phyloP scores from a whole-genome alignment of 2,113 vertebrate species.

The Gymnorhina tibicen region DNA sequence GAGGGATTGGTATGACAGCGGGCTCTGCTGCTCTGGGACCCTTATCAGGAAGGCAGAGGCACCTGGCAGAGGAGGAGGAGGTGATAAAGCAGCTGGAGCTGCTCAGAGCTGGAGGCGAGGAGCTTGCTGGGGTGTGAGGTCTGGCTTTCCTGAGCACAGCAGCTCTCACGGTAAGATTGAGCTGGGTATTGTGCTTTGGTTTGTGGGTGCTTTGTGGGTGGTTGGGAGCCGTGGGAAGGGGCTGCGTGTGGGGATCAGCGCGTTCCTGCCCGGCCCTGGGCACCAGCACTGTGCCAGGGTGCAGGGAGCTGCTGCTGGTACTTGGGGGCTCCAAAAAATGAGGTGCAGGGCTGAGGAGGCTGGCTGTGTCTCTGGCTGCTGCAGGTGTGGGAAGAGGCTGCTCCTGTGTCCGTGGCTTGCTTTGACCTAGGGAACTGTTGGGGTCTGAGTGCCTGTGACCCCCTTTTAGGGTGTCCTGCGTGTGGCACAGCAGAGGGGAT shows the following conservation, averaged over 20 bases:
- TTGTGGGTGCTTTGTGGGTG: accelerated
- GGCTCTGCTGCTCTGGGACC: neutral
- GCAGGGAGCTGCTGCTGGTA: neutral
- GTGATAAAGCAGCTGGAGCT: constrained; percentile 36
- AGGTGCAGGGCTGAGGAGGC: neutral
- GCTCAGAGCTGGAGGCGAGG: neutral
- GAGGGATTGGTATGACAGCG: neutral
- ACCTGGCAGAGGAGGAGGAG: constrained; percentile 7
- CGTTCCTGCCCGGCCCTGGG: neutral
- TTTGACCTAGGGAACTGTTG: neutral
- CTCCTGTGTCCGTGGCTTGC: neutral
- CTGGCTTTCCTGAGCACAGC: neutral
- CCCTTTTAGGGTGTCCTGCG: neutral
- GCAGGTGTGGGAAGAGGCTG: neutral
- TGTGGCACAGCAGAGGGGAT: neutral
- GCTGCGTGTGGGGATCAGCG: accelerated
- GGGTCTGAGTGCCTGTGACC: neutral
- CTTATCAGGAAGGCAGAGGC: neutral
- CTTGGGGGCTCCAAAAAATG: neutral
- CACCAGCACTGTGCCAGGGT: accelerated
- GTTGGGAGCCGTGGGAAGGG: neutral
- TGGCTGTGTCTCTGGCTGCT: neutral
- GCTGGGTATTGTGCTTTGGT: neutral
- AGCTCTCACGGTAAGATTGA: neutral
- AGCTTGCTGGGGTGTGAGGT: neutral